Evolutionary conservation across 2,888 invertebrate genomes (phyloP), one percentile per base, ranked within the genome.

Genomic region (Cheilosia grossa): DNA sequence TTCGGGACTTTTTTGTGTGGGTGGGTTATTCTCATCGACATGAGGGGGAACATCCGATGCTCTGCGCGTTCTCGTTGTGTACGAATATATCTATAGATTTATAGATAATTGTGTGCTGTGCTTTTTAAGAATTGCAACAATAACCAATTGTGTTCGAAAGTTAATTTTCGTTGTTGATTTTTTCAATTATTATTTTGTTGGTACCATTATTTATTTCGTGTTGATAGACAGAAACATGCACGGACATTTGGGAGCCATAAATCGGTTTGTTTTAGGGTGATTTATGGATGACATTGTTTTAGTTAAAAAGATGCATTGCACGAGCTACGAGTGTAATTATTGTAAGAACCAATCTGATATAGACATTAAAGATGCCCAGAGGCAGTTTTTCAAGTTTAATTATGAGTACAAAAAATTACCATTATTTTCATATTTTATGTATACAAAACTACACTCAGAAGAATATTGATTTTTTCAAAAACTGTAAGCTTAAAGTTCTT

Each of bases 81-180:
- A 49, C 30, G 2, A 30, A 2, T 9, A 2, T 30, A 9, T 15
- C 7, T 44, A 13, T 7, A 21, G 2, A 13, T n/a, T n/a, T 3
- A 37, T 13, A 37, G 33, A 33, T 70, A 24, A 42, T 67, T 54
- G 51, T 27, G 17, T 51, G 40, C 51, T 15, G 19, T 30, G 56
- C 33, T 21, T 47, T 33, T 42, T 40, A 17, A 17, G 19, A 2
- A 47, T 42, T 54, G 77, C 77, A 54, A 56, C 69, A 69, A 78
- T 54, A 63, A 63, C 56, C 77, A 78, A 78, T 69, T 78, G 61
- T 78, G 27, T 51, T 42, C 49, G 42, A 78, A 53, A 69, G 77
- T 69, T 78, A 69, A 78, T 78, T 78, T 78, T 63, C 53, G 21
- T 33, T 53, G 27, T 33, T 30, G 58, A 17, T 19, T 61, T 17